phyloP scores from a whole-genome alignment of 2,113 vertebrate genomes.

The Eublepharis macularius region DNA sequence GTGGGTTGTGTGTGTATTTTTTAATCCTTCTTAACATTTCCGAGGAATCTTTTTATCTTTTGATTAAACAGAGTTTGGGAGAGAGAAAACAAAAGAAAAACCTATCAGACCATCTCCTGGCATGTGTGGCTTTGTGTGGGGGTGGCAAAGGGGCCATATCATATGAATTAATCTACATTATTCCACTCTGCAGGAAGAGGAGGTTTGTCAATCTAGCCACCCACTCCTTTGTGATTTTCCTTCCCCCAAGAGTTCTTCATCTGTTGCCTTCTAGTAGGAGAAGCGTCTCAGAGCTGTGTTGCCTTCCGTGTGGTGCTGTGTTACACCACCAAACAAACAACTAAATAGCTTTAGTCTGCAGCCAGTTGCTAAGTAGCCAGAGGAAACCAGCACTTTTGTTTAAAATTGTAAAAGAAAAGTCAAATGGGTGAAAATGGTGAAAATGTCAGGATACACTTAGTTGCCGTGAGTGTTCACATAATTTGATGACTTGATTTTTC shows the following conservation, averaged over 20 bases:
- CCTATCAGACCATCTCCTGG: constrained; percentile 21
- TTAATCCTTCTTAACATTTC: background rate
- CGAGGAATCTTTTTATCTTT: too few species aligned
- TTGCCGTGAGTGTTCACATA: background rate
- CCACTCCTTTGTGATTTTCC: background rate
- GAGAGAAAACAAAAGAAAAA: constrained; percentile 13
- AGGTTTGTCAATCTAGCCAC: constrained; percentile 15
- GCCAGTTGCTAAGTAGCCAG: constrained; percentile 47
- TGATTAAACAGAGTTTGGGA: background rate
- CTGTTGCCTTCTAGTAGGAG: constrained; percentile 25
- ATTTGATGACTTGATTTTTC: background rate
- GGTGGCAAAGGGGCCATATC: background rate
- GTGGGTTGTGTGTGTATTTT: background rate
- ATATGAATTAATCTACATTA: constrained; percentile 27
- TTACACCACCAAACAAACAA: constrained; percentile 22
- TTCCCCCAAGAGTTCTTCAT: constrained; percentile 8
- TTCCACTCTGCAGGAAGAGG: constrained; percentile 41
- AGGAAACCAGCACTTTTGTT: background rate
- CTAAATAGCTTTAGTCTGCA: constrained; percentile 13
- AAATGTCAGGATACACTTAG: background rate
- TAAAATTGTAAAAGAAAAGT: constrained; percentile 26
- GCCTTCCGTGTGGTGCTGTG: background rate
- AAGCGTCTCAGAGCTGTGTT: constrained; percentile 3
- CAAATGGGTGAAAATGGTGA: background rate
- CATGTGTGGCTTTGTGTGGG: constrained; percentile 11